phyloP scores from a whole-genome alignment of 1,140 invertebrate genomes.

The Teleopsis dalmanni region DNA sequence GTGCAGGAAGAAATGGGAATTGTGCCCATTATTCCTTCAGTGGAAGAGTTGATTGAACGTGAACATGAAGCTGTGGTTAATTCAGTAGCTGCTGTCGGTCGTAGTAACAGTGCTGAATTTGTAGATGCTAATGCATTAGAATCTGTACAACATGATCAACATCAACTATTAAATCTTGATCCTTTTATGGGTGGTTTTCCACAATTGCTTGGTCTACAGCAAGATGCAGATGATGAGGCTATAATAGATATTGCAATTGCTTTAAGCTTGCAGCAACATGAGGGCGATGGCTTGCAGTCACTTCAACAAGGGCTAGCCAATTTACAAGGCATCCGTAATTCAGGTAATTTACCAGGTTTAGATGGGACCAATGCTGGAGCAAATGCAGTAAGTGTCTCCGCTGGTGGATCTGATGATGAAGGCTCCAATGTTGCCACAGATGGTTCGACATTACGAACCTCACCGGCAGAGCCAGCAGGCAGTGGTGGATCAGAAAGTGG shows the following conservation, averaged over 20 bases:
- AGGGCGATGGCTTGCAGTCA: slow-evolving; percentile 37
- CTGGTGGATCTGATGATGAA: slow-evolving; percentile 83
- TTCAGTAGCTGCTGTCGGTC: slow-evolving; percentile 25
- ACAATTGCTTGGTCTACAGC: slow-evolving; percentile 76
- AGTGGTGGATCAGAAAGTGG: slow-evolving; percentile 74
- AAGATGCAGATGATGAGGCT: slow-evolving; percentile 89
- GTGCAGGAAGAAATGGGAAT: no score
- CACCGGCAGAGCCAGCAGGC: slow-evolving; percentile 68
- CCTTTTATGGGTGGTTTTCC: slow-evolving; percentile 63
- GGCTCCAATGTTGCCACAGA: slow-evolving; percentile 87
- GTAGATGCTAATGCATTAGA: slow-evolving; percentile 28
- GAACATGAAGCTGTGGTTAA: slow-evolving; percentile 18
- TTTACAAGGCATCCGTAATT: slow-evolving; percentile 29
- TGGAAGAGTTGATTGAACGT: slow-evolving; percentile 27
- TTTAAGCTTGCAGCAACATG: slow-evolving; percentile 77
- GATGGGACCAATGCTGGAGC: slow-evolving; percentile 11
- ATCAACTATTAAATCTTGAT: slow-evolving; percentile 52
- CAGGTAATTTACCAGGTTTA: slow-evolving; percentile 31
- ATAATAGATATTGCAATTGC: slow-evolving; percentile 96
- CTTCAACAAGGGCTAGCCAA: slow-evolving; percentile 40
- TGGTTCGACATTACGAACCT: slow-evolving; percentile 82
- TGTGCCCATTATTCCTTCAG: slow-evolving; percentile 24
- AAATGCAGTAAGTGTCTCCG: slow-evolving; percentile 62
- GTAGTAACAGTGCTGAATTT: slow-evolving; percentile 16
- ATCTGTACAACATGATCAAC: slow-evolving; percentile 42